phyloP scores from a whole-genome alignment of 2,113 vertebrate genomes.

The Semnornis frantzii region DNA sequence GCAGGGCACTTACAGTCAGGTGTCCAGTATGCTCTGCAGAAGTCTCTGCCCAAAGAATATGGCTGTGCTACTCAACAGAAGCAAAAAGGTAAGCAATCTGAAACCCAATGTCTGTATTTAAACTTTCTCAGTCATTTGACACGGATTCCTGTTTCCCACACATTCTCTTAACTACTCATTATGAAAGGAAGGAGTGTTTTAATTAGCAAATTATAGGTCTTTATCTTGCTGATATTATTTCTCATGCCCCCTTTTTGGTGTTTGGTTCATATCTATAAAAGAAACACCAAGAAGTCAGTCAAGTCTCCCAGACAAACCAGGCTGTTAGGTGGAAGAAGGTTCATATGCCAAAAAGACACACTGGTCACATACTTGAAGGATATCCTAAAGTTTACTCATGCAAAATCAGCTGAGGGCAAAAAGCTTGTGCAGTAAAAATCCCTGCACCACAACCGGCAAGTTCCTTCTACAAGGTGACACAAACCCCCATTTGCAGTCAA shows the following conservation, averaged over 20 bases:
- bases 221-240: background rate
- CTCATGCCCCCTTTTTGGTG: background rate
- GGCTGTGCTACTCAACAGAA: background rate
- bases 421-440: background rate
- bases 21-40: background rate
- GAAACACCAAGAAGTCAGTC: background rate
- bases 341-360: background rate
- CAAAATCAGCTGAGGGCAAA: slow-evolving; percentile 38
- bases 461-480: background rate
- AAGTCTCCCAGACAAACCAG: background rate
- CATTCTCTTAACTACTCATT: background rate
- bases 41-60: background rate
- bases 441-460: background rate
- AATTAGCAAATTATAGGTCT: background rate
- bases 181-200: background rate
- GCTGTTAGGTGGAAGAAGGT: background rate
- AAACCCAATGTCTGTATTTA: background rate
- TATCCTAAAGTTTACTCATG: background rate
- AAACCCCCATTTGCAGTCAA: background rate
- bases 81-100: background rate
- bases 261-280: background rate
- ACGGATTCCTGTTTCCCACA: background rate
- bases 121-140: background rate
- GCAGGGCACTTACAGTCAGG: background rate
- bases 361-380: background rate